These are phyloP conservation scores for Torymus tubicola DNA, from an alignment of 2,888 invertebrate species.

Conservation along the genomic window DNA sequence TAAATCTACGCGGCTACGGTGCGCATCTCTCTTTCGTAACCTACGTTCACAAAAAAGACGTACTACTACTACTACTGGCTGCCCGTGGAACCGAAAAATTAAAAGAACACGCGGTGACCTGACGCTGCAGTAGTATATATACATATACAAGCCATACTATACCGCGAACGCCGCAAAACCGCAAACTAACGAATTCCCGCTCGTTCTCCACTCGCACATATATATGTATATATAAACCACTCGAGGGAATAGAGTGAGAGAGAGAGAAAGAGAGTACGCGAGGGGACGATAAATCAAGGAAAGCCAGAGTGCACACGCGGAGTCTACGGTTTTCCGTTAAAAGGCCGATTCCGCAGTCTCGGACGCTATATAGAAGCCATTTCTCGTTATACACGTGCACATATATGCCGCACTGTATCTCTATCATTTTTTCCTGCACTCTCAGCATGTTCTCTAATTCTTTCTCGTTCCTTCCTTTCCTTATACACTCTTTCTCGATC, in stretches of 20 bases:
- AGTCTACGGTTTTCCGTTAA: conserved; percentile 21
- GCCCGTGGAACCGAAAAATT: background rate
- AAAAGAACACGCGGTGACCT: background rate
- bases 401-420: no score
- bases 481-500: background rate
- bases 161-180: background rate
- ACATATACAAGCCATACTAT: background rate
- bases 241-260: background rate
- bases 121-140: no score
- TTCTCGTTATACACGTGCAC: no score
- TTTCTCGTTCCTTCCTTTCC: no score
- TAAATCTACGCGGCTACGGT: no score
- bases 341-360: background rate
- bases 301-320: background rate
- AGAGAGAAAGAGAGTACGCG: background rate
- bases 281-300: conserved; percentile 21
- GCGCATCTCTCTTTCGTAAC: no score
- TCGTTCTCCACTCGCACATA: no score
- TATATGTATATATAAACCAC: no score
- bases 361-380: no score
- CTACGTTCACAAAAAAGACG: no score
- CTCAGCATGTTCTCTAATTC: no score
- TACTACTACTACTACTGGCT: background rate
- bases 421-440: no score
- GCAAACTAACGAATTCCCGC: conserved; percentile 24